A percentile compares a stretch with the other conserved stretches of the same genome.
These are phyloP conservation scores for Zaprionus lachaisei DNA, from an alignment of 1,140 invertebrate species.

Conservation along the genomic window DNA sequence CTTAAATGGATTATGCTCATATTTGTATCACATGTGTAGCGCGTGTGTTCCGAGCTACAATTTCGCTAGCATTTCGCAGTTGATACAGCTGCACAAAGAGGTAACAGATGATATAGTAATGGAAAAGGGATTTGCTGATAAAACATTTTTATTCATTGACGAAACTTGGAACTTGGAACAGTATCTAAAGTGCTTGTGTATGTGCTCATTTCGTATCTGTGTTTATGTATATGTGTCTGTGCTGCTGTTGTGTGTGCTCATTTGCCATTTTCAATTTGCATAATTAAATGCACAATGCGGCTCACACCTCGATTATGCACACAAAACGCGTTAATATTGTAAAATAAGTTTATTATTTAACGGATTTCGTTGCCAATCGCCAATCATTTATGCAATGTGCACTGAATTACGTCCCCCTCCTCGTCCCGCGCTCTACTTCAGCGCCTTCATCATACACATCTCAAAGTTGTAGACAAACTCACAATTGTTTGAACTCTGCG, in stretches of 20 bases:
- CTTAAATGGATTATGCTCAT: conserved; percentile 66
- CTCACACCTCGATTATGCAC: conserved; percentile 43
- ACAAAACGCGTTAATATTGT: conserved; percentile 63
- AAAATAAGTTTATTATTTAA: conserved; percentile 68
- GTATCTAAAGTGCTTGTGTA: neutral
- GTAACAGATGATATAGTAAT: neutral
- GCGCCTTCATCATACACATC: conserved; percentile 56
- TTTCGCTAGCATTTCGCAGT: neutral
- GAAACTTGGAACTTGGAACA: neutral
- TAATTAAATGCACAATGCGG: conserved; percentile 63
- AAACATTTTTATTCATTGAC: neutral
- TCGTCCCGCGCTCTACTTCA: conserved; percentile 23
- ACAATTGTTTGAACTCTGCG: conserved; percentile 30
- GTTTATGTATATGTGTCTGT: neutral
- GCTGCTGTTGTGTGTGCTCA: conserved; percentile 34
- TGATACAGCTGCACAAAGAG: neutral
- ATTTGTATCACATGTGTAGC: conserved; percentile 12
- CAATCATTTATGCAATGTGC: conserved; percentile 35
- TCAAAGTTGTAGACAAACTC: conserved; percentile 56
- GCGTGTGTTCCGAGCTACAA: neutral
- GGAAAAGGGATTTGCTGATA: neutral
- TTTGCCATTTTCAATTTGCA: conserved; percentile 69
- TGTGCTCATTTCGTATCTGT: conserved; percentile 3
- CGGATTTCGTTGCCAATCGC: conserved; percentile 28
- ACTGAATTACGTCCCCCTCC: neutral